These are phyloP conservation scores for Apodemia zela DNA, from an alignment of 2,888 invertebrate species.

Conservation along the genomic window DNA sequence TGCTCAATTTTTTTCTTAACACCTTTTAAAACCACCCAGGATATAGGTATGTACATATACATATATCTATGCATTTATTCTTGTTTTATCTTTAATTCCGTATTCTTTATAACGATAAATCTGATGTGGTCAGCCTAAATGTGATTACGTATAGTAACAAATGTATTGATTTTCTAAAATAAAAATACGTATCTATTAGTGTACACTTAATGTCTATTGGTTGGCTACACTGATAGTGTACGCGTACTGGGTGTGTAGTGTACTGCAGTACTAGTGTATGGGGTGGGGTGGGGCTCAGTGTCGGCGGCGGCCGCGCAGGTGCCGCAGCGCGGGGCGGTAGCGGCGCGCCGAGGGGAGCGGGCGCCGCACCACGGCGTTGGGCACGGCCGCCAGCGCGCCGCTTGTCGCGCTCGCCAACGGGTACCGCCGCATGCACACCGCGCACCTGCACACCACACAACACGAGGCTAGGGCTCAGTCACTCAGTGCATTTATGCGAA, in stretches of 20 bases:
- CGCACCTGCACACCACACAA: constrained; percentile 45
- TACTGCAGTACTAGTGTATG: background rate
- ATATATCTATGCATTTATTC: too few species aligned
- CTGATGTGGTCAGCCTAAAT: too few species aligned
- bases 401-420: constrained; percentile 36
- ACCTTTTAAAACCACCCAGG: too few species aligned
- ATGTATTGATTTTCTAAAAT: background rate
- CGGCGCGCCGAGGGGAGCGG: constrained; percentile 23
- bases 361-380: constrained; percentile 51
- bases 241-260: background rate
- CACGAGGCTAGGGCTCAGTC: too few species aligned
- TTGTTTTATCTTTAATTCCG: too few species aligned
- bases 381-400: constrained; percentile 55
- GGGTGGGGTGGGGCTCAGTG: background rate
- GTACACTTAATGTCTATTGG: background rate
- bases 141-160: too few species aligned
- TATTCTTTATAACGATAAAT: too few species aligned
- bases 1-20: too few species aligned
- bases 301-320: constrained; percentile 14
- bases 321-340: constrained; percentile 4
- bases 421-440: constrained; percentile 63
- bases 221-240: background rate
- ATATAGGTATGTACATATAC: too few species aligned
- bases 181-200: background rate
- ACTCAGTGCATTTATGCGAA: too few species aligned